Evolutionary conservation across 2,113 vertebrate species (phyloP).

Genomic region (Neotragus moschatus): DNA sequence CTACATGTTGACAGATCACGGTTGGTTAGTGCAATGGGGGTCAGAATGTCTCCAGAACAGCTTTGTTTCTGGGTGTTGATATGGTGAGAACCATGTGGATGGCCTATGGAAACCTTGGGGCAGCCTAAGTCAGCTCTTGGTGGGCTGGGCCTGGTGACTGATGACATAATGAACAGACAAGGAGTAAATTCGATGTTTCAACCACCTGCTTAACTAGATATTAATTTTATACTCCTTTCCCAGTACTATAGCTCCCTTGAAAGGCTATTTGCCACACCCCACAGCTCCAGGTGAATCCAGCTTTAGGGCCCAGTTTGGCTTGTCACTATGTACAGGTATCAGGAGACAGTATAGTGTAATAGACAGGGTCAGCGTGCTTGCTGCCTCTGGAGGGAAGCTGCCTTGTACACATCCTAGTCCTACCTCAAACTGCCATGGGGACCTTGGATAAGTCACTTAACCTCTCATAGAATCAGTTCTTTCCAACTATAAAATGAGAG

Average conservation of each 20-base stretch:
- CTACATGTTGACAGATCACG: not conserved
- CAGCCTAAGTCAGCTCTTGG: not conserved
- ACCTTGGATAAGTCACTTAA: not conserved
- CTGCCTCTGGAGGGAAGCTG: not conserved
- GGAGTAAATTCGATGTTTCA: not conserved
- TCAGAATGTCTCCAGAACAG: conserved; percentile 1
- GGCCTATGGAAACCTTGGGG: not conserved
- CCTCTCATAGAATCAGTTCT: not conserved
- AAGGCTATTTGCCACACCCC: not conserved
- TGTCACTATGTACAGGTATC: not conserved
- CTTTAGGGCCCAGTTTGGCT: not conserved
- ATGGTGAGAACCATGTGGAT: not conserved
- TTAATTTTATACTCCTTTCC: not conserved
- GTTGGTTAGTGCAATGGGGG: not conserved
- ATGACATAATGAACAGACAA: not conserved
- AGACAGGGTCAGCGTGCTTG: not conserved
- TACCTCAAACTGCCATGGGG: not conserved
- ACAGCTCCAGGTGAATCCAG: not conserved
- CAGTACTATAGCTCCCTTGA: not conserved
- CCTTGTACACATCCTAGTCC: not conserved
- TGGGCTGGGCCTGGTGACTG: not conserved
- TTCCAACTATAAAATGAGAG: not conserved
- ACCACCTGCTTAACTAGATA: not conserved
- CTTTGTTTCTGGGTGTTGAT: not conserved
- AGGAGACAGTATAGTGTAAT: not conserved